Conservation (phyloP, 2,888 invertebrate species). For the Teinopalpus imperialis region DNA sequence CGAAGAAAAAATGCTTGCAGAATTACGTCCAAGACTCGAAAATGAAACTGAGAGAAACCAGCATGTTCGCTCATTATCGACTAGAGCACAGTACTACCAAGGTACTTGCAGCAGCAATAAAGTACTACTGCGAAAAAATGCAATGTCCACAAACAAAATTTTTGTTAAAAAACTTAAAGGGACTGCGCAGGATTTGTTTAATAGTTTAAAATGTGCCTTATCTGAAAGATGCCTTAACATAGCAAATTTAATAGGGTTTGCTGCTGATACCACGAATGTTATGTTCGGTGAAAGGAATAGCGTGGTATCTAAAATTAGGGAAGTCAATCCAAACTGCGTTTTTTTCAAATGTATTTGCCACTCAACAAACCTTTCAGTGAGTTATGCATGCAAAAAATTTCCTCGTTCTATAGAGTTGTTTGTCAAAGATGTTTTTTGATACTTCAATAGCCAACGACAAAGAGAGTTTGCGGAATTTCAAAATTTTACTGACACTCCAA, state of each 20-base stretch:
- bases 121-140: conserved; percentile 14
- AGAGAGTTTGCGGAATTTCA: conserved; percentile 27
- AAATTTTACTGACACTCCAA: conserved; percentile 23
- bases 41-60: conserved; percentile 14
- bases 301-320: too few species aligned
- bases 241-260: too few species aligned
- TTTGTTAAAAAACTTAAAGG: neutral
- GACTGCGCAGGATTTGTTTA: conserved; percentile 5
- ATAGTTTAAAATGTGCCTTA: conserved; percentile 5
- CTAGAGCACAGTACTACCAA: conserved; percentile 23
- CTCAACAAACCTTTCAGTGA: too few species aligned
- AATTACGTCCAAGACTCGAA: conserved; percentile 16
- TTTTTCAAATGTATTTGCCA: too few species aligned
- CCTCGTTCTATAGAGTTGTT: conserved; percentile 21
- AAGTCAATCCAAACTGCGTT: too few species aligned
- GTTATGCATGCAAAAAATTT: conserved; percentile 20
- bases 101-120: conserved; percentile 26
- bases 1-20: conserved; percentile 16
- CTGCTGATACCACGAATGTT: too few species aligned
- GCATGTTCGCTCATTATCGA: conserved; percentile 24
- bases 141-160: neutral
- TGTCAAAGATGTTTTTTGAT: conserved; percentile 7
- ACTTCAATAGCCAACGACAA: conserved; percentile 24
- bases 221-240: too few species aligned
- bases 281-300: too few species aligned